These are phyloP conservation scores for Urophycis tenuis DNA, from an alignment of 2,797 vertebrate species.

Conservation along the genomic window DNA sequence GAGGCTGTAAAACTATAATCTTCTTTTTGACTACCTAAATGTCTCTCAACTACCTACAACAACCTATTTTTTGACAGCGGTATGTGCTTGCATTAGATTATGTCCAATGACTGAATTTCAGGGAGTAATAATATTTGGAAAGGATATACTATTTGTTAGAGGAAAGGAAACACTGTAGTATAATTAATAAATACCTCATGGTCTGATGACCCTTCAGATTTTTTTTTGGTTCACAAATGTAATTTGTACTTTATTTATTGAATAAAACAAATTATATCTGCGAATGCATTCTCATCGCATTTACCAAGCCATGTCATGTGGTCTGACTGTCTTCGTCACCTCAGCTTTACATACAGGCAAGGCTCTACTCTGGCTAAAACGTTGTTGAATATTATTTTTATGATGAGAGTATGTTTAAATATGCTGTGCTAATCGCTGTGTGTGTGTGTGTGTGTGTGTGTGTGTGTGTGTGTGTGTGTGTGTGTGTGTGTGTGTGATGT, in stretches of 20 bases:
- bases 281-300: constrained; percentile 38
- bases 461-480: neutral
- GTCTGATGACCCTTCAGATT: constrained; percentile 81
- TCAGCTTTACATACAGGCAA: neutral
- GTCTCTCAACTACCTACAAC: constrained; percentile 68
- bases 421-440: constrained; percentile 3
- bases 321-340: neutral
- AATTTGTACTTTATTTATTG: constrained; percentile 78
- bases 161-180: constrained; percentile 65
- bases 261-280: constrained; percentile 75
- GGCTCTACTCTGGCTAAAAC: neutral
- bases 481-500: neutral
- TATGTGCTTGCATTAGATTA: constrained; percentile 51
- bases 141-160: constrained; percentile 53
- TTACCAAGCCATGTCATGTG: neutral
- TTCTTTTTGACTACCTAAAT: constrained; percentile 66
- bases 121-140: constrained; percentile 58
- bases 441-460: neutral
- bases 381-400: neutral
- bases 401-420: constrained; percentile 3
- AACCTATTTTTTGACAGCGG: constrained; percentile 39
- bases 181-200: constrained; percentile 85
- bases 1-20: constrained; percentile 49
- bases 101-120: constrained; percentile 57
- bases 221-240: constrained; percentile 76